Percentiles rank a stretch among this genome's conserved stretches.
Evolutionary conservation across 2,888 invertebrate genomes (phyloP).

Genomic region (Silvanus unidentatus): DNA sequence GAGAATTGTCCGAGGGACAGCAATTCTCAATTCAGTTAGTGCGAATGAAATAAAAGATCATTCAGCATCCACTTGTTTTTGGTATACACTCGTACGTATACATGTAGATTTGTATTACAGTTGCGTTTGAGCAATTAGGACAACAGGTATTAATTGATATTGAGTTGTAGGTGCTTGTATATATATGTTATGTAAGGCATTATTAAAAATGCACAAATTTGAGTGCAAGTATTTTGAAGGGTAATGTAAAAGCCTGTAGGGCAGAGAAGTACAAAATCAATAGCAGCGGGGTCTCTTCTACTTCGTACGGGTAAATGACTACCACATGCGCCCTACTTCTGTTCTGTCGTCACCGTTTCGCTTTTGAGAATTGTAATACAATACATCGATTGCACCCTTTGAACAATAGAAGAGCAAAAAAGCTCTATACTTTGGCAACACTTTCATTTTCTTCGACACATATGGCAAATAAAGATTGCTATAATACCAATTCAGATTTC

Average conservation of each 20-base stretch:
- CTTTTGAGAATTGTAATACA: constrained; percentile 29
- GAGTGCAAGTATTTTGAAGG: constrained; percentile 26
- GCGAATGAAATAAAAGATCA: too few relatives aligned
- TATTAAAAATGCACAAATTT: constrained; percentile 23
- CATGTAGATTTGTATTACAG: too few relatives aligned
- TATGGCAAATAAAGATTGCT: constrained; percentile 21
- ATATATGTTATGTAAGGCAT: too few relatives aligned
- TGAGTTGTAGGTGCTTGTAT: too few relatives aligned
- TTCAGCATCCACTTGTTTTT: too few relatives aligned
- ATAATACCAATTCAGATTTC: constrained; percentile 17
- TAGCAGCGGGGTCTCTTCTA: constrained; percentile 25
- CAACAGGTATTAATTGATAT: too few relatives aligned
- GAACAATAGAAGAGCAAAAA: neutral
- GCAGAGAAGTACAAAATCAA: constrained; percentile 33
- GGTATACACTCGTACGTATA: too few relatives aligned
- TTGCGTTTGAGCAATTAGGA: too few relatives aligned
- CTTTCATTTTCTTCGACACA: constrained; percentile 21
- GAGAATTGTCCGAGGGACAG: neutral
- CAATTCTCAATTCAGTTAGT: too few relatives aligned
- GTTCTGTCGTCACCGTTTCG: constrained; percentile 29
- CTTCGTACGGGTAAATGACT: constrained; percentile 38
- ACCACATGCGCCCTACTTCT: constrained; percentile 38
- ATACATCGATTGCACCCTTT: constrained; percentile 12
- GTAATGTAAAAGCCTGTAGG: constrained; percentile 14
- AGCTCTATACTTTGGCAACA: constrained; percentile 20